Evolutionary conservation across 2,113 vertebrate species (phyloP).

Genomic region (Rana temporaria): DNA sequence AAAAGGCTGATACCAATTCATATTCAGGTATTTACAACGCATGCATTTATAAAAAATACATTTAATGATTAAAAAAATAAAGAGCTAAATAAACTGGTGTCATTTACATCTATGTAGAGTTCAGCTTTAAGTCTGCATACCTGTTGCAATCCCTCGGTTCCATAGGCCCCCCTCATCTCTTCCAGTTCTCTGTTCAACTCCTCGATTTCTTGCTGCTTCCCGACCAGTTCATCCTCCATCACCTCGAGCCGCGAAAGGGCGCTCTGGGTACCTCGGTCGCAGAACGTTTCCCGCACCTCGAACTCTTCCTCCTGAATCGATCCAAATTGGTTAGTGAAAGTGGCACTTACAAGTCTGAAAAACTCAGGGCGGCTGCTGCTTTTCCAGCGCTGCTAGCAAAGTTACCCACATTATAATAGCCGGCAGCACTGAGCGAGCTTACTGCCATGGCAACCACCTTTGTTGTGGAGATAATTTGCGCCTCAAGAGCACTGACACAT

Average conservation of each 20-base stretch:
- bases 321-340: constrained; percentile 68
- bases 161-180: constrained; percentile 83
- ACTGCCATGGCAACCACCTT: constrained; percentile 64
- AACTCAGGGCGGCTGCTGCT: constrained; percentile 59
- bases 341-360: constrained; percentile 59
- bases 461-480: constrained; percentile 68
- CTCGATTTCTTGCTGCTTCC: constrained; percentile 83
- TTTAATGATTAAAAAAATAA: too few species aligned
- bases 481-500: constrained; percentile 60
- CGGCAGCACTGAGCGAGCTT: constrained; percentile 58
- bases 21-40: too few species aligned
- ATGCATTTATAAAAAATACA: background rate
- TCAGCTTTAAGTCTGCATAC: constrained; percentile 70
- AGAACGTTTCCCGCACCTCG: constrained; percentile 73
- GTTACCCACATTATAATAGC: constrained; percentile 61
- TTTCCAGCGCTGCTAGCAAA: constrained; percentile 57
- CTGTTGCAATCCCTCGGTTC: constrained; percentile 91
- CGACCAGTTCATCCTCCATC: constrained; percentile 83
- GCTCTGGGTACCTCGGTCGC: constrained; percentile 71
- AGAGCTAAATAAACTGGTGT: too few species aligned
- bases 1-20: too few species aligned
- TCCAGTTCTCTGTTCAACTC: constrained; percentile 87
- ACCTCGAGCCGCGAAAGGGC: constrained; percentile 70
- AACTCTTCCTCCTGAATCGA: constrained; percentile 85
- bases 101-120: too few species aligned